Percentiles rank a stretch among this genome's conserved stretches.
Conservation (phyloP, 1,140 invertebrate species). For the Oedothorax gibbosus region DNA sequence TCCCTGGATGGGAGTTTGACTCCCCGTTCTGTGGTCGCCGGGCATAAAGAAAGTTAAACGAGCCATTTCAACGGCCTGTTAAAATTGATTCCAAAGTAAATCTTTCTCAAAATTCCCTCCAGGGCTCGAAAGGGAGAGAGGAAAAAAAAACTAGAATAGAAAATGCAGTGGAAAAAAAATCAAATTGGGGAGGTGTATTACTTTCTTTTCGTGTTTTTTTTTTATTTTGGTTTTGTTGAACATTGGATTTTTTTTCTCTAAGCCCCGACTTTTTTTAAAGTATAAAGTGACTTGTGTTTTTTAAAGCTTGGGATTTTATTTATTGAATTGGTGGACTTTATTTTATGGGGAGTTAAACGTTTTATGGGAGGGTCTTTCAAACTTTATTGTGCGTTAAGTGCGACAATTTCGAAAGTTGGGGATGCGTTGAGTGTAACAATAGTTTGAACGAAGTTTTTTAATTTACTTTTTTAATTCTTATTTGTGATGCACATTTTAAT, state of each 20-base stretch:
- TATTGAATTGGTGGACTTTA: background rate
- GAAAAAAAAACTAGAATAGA: background rate
- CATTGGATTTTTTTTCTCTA: background rate
- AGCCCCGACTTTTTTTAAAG: conserved; percentile 13
- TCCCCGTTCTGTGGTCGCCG: conserved; percentile 46
- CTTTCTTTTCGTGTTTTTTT: conserved; percentile 18
- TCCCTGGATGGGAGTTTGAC: conserved; percentile 43
- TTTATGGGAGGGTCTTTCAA: conserved; percentile 7
- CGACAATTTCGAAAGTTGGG: background rate
- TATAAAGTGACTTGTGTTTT: background rate
- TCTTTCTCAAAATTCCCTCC: conserved; percentile 57
- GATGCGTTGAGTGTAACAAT: too few relatives aligned
- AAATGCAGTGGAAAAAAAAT: conserved; percentile 2
- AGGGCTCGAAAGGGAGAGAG: background rate
- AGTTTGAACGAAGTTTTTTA: too few relatives aligned
- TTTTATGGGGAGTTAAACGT: conserved; percentile 52
- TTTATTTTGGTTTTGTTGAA: background rate
- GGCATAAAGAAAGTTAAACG: conserved; percentile 54
- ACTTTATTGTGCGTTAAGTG: conserved; percentile 8
- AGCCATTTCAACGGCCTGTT: conserved; percentile 54
- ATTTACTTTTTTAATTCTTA: too few relatives aligned
- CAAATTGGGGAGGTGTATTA: conserved; percentile 52
- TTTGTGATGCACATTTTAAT: too few relatives aligned
- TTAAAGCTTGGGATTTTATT: conserved; percentile 1
- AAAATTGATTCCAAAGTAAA: conserved; percentile 59